A percentile compares a stretch with the other conserved stretches of the same genome.
Evolutionary conservation across 53 echinoderm and acorn worm genomes (phyloP).

Genomic region (Mesocentrotus franciscanus): DNA sequence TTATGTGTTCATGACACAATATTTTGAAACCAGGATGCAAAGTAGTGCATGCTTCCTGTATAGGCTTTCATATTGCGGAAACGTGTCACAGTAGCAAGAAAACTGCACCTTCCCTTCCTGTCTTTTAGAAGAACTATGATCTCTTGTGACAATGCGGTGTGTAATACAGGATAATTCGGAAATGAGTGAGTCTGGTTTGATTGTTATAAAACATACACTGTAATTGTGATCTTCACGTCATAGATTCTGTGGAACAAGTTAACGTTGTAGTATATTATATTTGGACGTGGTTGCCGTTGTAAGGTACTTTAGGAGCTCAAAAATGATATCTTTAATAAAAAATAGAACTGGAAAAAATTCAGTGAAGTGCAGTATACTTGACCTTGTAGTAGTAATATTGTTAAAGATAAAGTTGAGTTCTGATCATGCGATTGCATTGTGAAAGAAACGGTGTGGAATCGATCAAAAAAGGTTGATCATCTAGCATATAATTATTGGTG

Average conservation of each 20-base stretch:
- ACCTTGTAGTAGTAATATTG: too few species aligned
- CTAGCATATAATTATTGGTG: too few species aligned
- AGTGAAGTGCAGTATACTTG: too few species aligned
- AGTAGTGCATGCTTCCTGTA: constrained; percentile 34
- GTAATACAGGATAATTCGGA: not conserved
- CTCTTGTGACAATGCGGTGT: not conserved
- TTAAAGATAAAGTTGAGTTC: too few species aligned
- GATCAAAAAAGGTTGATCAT: too few species aligned
- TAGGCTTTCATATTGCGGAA: not conserved
- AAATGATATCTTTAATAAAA: too few species aligned
- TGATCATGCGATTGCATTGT: too few species aligned
- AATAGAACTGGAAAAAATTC: too few species aligned
- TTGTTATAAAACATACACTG: not conserved
- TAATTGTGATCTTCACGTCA: not conserved
- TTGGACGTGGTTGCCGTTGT: too few species aligned
- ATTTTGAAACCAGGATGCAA: not conserved
- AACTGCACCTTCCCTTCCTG: not conserved
- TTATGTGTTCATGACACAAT: not conserved
- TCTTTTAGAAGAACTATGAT: not conserved
- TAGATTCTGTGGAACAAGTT: not conserved
- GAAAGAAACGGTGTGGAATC: too few species aligned
- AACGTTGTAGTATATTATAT: not conserved
- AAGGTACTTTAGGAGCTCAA: too few species aligned
- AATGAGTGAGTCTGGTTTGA: not conserved
- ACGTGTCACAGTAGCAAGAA: constrained; percentile 26